Percentiles rank a stretch among this genome's conserved stretches.
phyloP scores from a whole-genome alignment of 2,797 vertebrate genomes.

The Argya squamiceps region DNA sequence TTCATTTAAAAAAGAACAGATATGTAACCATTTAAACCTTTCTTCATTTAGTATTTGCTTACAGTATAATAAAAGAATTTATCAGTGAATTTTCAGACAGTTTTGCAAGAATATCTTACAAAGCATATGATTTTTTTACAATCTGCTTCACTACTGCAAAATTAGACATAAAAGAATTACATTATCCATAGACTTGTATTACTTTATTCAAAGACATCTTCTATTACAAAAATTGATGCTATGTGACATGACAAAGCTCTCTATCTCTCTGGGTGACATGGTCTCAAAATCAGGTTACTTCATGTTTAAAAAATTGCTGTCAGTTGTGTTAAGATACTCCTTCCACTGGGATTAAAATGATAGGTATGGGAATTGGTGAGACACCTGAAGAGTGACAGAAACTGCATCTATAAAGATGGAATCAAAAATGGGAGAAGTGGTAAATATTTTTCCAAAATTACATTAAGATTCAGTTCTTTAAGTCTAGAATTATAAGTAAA shows the following conservation, averaged over 20 bases:
- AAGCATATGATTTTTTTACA: neutral
- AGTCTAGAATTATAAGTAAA: neutral
- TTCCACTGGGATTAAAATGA: neutral
- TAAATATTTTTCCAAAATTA: neutral
- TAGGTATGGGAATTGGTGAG: neutral
- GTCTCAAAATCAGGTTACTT: neutral
- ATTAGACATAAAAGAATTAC: neutral
- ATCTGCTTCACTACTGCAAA: neutral
- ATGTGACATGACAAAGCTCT: neutral
- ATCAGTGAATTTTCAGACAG: neutral
- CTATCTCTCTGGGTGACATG: neutral
- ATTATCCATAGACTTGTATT: neutral
- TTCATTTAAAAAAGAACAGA: neutral
- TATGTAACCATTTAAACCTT: neutral
- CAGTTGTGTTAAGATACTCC: neutral
- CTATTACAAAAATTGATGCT: neutral
- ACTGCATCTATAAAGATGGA: neutral
- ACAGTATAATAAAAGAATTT: neutral
- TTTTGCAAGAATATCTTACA: neutral
- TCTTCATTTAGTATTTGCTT: neutral
- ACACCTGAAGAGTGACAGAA: neutral
- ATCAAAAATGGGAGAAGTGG: neutral
- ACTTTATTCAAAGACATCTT: neutral
- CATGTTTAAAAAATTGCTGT: neutral
- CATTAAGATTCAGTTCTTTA: neutral